Base-by-base conservation (phyloP, 2,888 invertebrate genomes). In the Eledone cirrhosa region DNA sequence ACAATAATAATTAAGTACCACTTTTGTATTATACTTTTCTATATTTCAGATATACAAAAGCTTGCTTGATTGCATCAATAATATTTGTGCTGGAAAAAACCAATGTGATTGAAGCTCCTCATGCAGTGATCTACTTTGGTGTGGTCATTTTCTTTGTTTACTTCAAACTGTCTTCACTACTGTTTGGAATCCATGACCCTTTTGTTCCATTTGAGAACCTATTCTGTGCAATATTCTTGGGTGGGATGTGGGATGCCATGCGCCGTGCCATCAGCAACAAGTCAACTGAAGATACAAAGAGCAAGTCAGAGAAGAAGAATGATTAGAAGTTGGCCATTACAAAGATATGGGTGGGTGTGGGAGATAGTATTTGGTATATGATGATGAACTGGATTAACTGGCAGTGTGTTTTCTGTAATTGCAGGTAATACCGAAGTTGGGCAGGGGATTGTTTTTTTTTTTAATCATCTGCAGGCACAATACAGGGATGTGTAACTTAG, bases 141-240 rank as follows among this genome's bases (percentile, higher is more conserved):
- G 96, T 98, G 87, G 97, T 98, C 80, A 96, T 97, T 88, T 98
- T 98, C 94, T 96, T 98, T 91, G 96, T 98, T 77, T 97, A 98
- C 92, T 97, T 98, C 92, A 97, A 96, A 94, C 91, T 99, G 81
- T 97, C 98, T 31, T 97, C 98, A 14, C 95, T 99, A 87, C 92
- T 99, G 80, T 93, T 99, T 87, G 97, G 98, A 85, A 98, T 99
- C 88, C 97, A 97, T 90, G 99, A 99, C 93, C 99, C 99, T 63
- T 99, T 99, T 92, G 94, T 97, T 87, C 99, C 99, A 22, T 97
- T 99, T 90, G 99, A 99, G 93, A 99, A 99, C 91, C 93, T 99
- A 80, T 95, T 96, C 92, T 99, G 98, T 91, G 97, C 98, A 31
- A 92, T 91, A 48, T 90, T 91, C 81, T 94, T 99, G 91, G 99